A percentile compares a stretch with the other conserved stretches of the same genome.
phyloP scores from a whole-genome alignment of 2,113 vertebrate genomes.

The Gallinago media region DNA sequence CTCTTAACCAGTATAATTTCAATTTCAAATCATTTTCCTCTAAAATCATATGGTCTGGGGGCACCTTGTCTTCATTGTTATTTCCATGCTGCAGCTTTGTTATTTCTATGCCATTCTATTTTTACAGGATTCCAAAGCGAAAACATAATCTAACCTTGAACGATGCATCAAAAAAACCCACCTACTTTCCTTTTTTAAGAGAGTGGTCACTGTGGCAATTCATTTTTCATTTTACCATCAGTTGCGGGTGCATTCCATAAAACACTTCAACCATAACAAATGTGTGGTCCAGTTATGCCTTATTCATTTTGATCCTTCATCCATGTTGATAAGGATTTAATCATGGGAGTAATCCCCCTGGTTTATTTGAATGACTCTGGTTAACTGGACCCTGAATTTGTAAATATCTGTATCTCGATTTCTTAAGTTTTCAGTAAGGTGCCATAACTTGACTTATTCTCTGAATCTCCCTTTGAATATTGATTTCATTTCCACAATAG shows the following conservation, averaged over 20 bases:
- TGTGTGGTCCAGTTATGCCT: neutral
- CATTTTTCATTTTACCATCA: neutral
- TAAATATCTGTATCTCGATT: neutral
- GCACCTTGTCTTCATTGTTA: neutral
- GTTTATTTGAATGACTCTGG: neutral
- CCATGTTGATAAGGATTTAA: conserved; percentile 17
- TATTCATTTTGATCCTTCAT: conserved; percentile 43
- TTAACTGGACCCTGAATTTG: neutral
- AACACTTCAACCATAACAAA: neutral
- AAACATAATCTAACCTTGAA: neutral
- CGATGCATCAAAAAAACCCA: neutral
- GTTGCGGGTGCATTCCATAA: neutral
- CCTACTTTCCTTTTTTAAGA: neutral
- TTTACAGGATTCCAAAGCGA: neutral
- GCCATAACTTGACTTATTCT: neutral
- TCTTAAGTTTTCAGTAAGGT: neutral
- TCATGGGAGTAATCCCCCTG: neutral
- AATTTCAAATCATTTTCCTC: neutral
- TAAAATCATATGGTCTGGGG: neutral
- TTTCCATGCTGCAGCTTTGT: neutral
- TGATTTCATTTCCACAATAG: neutral
- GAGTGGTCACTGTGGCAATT: neutral
- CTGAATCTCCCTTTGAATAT: neutral
- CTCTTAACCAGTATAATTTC: neutral
- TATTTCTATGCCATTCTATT: neutral